A percentile compares a stretch with the other conserved stretches of the same genome.
phyloP scores from a whole-genome alignment of 2,888 invertebrate species.

The Phengaris alcon region DNA sequence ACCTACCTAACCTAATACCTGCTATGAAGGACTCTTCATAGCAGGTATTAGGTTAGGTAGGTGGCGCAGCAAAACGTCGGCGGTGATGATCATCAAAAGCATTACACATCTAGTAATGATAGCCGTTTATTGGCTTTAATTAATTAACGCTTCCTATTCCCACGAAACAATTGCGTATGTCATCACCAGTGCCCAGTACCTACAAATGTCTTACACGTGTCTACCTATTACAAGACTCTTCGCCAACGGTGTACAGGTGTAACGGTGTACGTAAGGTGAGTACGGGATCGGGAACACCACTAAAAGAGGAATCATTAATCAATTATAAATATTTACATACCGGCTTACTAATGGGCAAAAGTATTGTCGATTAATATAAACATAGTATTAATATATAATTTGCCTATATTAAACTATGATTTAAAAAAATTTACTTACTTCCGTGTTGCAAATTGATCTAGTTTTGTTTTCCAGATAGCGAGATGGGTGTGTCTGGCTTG shows the following conservation, averaged over 20 bases:
- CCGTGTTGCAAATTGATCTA: neutral
- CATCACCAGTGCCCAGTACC: neutral
- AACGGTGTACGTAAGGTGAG: no score
- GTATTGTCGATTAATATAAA: no score
- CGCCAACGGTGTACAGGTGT: no score
- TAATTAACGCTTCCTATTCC: constrained; percentile 2
- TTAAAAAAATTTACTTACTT: neutral
- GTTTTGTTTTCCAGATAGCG: constrained; percentile 57
- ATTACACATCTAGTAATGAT: neutral
- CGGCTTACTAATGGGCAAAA: no score
- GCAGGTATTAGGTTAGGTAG: no score
- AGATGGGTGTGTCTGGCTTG: constrained; percentile 83
- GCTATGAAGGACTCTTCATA: neutral
- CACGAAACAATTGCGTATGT: constrained; percentile 12
- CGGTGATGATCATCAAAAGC: neutral
- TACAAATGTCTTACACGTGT: neutral
- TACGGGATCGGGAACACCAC: no score
- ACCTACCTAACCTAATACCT: neutral
- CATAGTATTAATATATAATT: no score
- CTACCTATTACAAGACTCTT: neutral
- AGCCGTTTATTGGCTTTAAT: constrained; percentile 9
- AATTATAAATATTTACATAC: no score
- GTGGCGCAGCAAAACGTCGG: neutral
- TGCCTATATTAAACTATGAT: no score
- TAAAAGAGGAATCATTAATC: no score